These are phyloP conservation scores for Macroglossus sobrinus DNA, from an alignment of 2,113 vertebrate species.

Conservation along the genomic window DNA sequence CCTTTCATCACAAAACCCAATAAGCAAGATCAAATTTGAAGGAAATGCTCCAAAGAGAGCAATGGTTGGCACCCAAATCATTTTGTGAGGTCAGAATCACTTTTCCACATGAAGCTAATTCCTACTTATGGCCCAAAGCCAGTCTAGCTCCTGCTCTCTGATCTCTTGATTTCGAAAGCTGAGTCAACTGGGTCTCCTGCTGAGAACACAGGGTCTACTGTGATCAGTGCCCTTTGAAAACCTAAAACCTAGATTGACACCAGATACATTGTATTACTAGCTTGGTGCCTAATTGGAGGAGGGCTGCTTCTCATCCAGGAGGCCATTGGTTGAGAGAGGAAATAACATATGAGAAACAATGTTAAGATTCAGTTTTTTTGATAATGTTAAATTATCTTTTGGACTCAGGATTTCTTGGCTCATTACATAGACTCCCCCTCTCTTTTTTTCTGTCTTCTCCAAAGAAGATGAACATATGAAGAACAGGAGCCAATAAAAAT, in stretches of 20 bases:
- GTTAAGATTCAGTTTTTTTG: neutral
- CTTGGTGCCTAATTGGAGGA: neutral
- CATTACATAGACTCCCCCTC: rapidly evolving
- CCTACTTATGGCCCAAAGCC: slow-evolving; percentile 34
- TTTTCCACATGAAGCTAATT: slow-evolving; percentile 57
- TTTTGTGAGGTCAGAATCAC: slow-evolving; percentile 65
- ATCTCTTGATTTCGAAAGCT: slow-evolving; percentile 49
- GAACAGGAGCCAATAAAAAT: neutral
- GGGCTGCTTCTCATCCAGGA: neutral
- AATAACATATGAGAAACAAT: neutral
- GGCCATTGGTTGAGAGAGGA: neutral
- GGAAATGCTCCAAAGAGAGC: slow-evolving; percentile 60
- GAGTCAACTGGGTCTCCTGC: neutral
- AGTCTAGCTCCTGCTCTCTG: slow-evolving; percentile 14
- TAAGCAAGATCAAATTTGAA: slow-evolving; percentile 74
- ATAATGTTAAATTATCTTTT: neutral
- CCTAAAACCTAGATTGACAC: neutral
- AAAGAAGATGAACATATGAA: neutral
- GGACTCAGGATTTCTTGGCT: neutral
- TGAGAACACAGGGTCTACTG: neutral
- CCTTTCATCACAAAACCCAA: slow-evolving; percentile 75
- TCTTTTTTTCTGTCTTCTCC: neutral
- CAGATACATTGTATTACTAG: neutral
- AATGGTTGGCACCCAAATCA: slow-evolving; percentile 47
- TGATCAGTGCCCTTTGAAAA: slow-evolving; percentile 35